phyloP scores from a whole-genome alignment of 2,113 vertebrate genomes.

The Periophthalmus modestus region DNA sequence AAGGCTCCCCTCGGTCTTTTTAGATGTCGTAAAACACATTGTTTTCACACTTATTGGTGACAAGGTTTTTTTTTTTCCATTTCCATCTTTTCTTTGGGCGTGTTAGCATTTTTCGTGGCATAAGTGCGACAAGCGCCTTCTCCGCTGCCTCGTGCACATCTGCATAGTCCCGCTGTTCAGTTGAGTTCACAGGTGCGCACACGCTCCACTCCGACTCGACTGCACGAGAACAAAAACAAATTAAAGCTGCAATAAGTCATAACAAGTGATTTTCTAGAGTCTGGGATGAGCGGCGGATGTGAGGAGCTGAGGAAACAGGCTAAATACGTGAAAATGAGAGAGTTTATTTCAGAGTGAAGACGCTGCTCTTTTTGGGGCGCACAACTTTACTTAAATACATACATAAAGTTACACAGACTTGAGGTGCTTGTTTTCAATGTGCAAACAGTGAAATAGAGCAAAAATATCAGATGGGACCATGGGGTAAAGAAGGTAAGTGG shows the following conservation, averaged over 20 bases:
- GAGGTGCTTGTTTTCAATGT: neutral
- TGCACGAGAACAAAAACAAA: conserved; percentile 13
- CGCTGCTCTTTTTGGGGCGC: conserved; percentile 36
- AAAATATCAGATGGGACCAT: too few relatives aligned
- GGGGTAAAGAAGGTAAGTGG: too few relatives aligned
- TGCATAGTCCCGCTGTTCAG: conserved; percentile 31
- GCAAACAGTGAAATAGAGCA: too few relatives aligned
- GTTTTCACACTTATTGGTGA: conserved; percentile 60
- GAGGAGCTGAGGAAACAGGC: conserved; percentile 20
- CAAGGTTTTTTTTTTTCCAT: conserved; percentile 23
- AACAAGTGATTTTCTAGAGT: conserved; percentile 29
- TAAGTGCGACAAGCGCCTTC: conserved; percentile 47
- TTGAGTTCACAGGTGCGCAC: conserved; percentile 24
- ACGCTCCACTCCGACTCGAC: conserved; percentile 32
- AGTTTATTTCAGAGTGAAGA: conserved; percentile 17
- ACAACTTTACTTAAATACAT: neutral
- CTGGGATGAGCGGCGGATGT: conserved; percentile 12
- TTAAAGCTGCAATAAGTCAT: conserved; percentile 27
- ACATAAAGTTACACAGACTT: neutral
- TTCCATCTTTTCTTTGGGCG: neutral
- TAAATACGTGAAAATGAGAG: conserved; percentile 38
- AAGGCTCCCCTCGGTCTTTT: conserved; percentile 60
- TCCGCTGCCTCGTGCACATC: conserved; percentile 36
- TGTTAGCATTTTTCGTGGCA: conserved; percentile 54
- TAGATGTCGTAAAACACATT: conserved; percentile 58